phyloP scores from a whole-genome alignment of 2,797 vertebrate species.

The Perodicticus potto region DNA sequence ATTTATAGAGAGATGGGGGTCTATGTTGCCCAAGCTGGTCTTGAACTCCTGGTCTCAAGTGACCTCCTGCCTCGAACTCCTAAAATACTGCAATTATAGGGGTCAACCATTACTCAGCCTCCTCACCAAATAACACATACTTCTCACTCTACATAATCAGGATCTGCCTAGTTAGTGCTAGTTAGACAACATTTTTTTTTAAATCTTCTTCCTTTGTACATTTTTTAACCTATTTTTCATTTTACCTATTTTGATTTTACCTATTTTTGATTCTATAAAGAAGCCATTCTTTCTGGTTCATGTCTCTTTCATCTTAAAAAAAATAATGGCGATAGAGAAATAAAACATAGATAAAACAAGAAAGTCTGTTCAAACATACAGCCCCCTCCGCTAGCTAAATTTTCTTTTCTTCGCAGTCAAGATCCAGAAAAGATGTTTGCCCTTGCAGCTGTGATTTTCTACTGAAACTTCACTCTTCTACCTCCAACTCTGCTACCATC shows the following conservation, averaged over 20 bases:
- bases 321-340: not conserved
- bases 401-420: too few species aligned
- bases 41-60: not conserved
- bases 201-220: not conserved
- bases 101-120: not conserved
- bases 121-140: not conserved
- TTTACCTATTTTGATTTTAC: not conserved
- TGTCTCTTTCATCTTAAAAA: conserved; percentile 5
- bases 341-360: not conserved
- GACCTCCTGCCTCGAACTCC: not conserved
- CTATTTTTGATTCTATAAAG: not conserved
- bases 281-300: conserved; percentile 35
- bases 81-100: too few species aligned
- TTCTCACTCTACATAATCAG: not conserved
- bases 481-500: not conserved
- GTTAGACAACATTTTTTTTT: not conserved
- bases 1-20: not conserved
- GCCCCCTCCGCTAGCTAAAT: too few species aligned
- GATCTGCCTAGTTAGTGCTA: not conserved
- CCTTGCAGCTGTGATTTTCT: not conserved
- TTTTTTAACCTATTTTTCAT: not conserved
- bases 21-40: not conserved
- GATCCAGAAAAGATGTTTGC: too few species aligned
- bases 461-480: not conserved
- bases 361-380: too few species aligned